Conservation (phyloP, 2,797 vertebrate species). For the Acanthurus tractus region DNA sequence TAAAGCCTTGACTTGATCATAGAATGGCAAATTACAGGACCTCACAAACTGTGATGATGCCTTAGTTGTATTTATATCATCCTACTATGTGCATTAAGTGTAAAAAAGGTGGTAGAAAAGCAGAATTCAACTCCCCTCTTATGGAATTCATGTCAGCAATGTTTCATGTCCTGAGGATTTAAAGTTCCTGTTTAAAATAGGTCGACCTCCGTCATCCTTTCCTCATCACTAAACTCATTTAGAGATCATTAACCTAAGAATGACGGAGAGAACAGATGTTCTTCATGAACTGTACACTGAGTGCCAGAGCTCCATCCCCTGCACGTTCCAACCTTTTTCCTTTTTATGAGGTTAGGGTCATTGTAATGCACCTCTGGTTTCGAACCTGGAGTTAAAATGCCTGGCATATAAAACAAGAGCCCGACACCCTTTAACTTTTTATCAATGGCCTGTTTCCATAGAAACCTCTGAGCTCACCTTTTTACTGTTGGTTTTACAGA, state of each 20-base stretch:
- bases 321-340: conserved; percentile 2
- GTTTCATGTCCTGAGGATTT: background rate
- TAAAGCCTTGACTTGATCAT: background rate
- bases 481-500: conserved; percentile 84
- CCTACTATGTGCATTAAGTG: background rate
- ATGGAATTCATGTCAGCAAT: background rate
- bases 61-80: background rate
- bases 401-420: conserved; percentile 28
- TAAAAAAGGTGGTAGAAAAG: background rate
- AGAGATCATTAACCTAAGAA: background rate
- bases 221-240: background rate
- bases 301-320: background rate
- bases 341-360: background rate
- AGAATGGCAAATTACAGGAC: background rate
- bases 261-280: background rate
- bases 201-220: background rate
- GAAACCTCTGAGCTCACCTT: conserved; percentile 68
- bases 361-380: conserved; percentile 33
- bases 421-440: conserved; percentile 41
- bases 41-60: background rate
- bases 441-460: conserved; percentile 63
- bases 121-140: background rate
- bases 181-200: background rate
- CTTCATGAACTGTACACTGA: background rate
- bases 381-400: conserved; percentile 29